These are phyloP conservation scores for Kuschelorhynchus macadamiae DNA, from an alignment of 2,888 invertebrate genomes.

Conservation along the genomic window DNA sequence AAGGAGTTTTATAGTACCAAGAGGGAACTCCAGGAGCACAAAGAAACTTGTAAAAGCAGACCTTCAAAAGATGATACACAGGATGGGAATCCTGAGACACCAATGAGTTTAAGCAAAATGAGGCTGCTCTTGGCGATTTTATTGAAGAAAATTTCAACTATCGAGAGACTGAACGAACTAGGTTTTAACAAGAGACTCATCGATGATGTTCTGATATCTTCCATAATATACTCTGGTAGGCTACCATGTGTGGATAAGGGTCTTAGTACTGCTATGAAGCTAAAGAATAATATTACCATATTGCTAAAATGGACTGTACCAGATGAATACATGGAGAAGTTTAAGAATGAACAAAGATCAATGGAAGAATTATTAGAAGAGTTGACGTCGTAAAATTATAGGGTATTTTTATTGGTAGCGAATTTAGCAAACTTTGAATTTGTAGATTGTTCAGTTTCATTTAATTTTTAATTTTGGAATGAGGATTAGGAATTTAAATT, in stretches of 20 bases:
- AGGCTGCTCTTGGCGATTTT: slow-evolving; percentile 85
- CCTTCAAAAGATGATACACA: slow-evolving; percentile 53
- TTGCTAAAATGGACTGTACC: slow-evolving; percentile 88
- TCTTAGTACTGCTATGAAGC: slow-evolving; percentile 74
- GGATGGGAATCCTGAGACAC: slow-evolving; percentile 66
- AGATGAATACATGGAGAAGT: slow-evolving; percentile 81
- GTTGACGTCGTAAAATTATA: slow-evolving; percentile 71
- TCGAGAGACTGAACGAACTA: slow-evolving; percentile 81
- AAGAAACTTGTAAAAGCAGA: slow-evolving; percentile 63
- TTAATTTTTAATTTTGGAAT: too few species aligned
- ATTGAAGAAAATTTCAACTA: slow-evolving; percentile 86
- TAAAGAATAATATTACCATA: slow-evolving; percentile 83
- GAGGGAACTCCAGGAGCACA: slow-evolving; percentile 79
- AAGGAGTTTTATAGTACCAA: slow-evolving; percentile 83
- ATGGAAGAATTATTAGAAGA: slow-evolving; percentile 86
- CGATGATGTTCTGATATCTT: slow-evolving; percentile 85
- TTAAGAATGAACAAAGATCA: slow-evolving; percentile 80
- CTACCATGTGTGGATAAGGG: slow-evolving; percentile 74
- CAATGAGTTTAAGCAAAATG: slow-evolving; percentile 81
- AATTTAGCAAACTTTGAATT: too few species aligned
- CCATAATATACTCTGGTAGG: slow-evolving; percentile 82
- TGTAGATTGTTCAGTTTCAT: too few species aligned
- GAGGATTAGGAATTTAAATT: too few species aligned
- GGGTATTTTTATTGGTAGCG: not conserved
- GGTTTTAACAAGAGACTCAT: slow-evolving; percentile 83